Conservation (phyloP, 2,797 vertebrate genomes). For the Monodelphis domestica region DNA sequence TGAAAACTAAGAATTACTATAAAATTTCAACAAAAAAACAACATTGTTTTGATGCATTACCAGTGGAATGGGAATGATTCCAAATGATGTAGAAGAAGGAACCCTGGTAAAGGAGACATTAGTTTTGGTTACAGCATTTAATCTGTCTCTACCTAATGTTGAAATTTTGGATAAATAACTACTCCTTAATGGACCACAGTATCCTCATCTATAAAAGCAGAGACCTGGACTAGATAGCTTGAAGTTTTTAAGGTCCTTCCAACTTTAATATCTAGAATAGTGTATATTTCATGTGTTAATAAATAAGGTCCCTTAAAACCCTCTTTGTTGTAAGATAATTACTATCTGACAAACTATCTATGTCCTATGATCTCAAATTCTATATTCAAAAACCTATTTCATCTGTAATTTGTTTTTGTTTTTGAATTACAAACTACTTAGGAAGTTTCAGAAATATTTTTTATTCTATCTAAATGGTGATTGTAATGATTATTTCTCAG, state of each 20-base stretch:
- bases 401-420: no score
- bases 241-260: neutral
- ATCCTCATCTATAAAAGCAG: neutral
- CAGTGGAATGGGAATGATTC: neutral
- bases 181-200: neutral
- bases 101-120: neutral
- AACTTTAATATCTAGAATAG: neutral
- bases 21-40: neutral
- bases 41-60: neutral
- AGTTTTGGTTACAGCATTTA: neutral
- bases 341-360: neutral
- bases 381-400: neutral
- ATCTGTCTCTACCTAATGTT: neutral
- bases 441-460: neutral
- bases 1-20: neutral
- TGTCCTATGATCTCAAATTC: neutral
- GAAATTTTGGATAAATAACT: neutral
- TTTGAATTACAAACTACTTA: neutral
- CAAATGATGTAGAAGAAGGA: neutral
- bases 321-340: neutral
- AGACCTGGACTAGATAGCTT: neutral
- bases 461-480: neutral
- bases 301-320: no score
- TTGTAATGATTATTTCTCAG: constrained; percentile 33
- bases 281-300: neutral